Conservation (phyloP, 2,797 vertebrate species). For the Bradypus variegatus region DNA sequence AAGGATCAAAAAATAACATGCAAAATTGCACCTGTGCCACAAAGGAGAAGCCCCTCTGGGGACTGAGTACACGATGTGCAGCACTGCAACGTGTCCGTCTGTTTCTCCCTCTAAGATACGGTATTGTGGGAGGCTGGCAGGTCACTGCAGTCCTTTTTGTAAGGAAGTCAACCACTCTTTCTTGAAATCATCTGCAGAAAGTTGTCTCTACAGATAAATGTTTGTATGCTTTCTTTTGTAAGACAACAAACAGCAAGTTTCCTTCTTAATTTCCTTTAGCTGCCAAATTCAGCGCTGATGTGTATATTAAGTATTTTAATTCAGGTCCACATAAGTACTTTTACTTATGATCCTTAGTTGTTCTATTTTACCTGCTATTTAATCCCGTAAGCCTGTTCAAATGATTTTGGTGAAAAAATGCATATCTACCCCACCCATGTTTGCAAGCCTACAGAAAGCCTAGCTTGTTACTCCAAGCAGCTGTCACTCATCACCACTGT, state of each 20-base stretch:
- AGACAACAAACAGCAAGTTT: constrained; percentile 17
- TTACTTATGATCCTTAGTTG: background rate
- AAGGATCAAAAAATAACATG: background rate
- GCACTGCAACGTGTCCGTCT: background rate
- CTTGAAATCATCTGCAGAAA: constrained; percentile 19
- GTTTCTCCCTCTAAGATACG: background rate
- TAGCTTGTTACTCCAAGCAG: background rate
- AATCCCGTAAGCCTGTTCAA: constrained; percentile 5
- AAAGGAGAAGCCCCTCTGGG: background rate
- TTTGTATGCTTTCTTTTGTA: background rate
- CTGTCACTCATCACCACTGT: background rate
- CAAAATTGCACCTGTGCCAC: background rate
- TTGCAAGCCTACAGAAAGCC: background rate
- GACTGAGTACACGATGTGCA: background rate
- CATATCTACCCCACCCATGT: background rate
- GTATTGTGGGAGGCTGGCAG: background rate
- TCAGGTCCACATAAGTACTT: background rate
- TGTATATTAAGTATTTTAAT: constrained; percentile 3
- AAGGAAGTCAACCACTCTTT: background rate
- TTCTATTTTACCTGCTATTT: constrained; percentile 34
- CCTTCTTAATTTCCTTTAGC: background rate
- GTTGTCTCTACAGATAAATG: background rate
- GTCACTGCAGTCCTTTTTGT: background rate
- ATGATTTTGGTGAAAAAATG: background rate
- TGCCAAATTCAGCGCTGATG: background rate